Evolutionary conservation across 53 echinoderm and acorn worm genomes (phyloP), one percentile per base, ranked within the genome.

Genomic region (Apostichopus leukothele): DNA sequence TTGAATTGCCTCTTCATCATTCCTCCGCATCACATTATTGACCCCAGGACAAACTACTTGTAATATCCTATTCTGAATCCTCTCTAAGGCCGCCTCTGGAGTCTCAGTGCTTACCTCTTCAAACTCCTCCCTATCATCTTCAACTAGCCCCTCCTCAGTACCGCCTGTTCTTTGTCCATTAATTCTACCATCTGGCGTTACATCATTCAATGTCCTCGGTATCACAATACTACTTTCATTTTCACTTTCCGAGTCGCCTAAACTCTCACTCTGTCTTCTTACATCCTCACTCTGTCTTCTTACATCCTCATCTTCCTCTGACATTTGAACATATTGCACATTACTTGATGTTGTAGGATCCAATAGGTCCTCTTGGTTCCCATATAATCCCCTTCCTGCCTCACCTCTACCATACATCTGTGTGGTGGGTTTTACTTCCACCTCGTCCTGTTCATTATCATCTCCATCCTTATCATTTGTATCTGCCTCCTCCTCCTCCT

Each of bases 171-270:
- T 78, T 71, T 26, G 52, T 22, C 53, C 7, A 51, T 76, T 86
- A 39, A 39, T 39, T 39, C 39, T 39, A 39, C 39, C 75, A 21
- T 92, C 92, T 27, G 94, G 92, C 27, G 93, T 93, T 6, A 97
- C 84, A 63, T 97, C 95, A 76, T 97, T 98, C 27, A 98, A 88
- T 52, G 98, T 91, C 75, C 93, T 98, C 21, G 94, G 94, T 75
- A 93, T 85, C 4, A 95, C 84, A 27, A 93, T 60, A n/a, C 83
- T 84, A 60, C 85, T 75, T 39, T 81, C 83, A 9, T 21, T 13
- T 19, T 88, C 91, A 66, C 60, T 78, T 25, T 55, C 88, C 16
- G 63, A 75, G 21, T 91, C 91, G 5, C 73, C 77, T 6, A 23
- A 51, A 20, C 71, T 74, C 50, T 67, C 76, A 83, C 10, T 67